phyloP scores from a whole-genome alignment of 2,797 vertebrate species.

The Bradypodion pumilum region DNA sequence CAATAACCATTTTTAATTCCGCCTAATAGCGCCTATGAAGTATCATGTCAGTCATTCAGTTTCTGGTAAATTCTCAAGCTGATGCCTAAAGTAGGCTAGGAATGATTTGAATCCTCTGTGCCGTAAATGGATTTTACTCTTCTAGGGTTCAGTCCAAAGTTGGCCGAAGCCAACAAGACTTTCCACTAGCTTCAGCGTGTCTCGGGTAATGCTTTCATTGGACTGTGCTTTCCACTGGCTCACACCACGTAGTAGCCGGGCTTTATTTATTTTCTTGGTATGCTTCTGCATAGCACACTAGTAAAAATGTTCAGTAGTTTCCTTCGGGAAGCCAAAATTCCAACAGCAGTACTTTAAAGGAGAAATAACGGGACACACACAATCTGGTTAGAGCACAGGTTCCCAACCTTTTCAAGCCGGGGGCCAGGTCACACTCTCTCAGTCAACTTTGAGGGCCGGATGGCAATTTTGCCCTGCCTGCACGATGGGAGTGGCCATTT shows the following conservation, averaged over 20 bases:
- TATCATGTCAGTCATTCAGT: not conserved
- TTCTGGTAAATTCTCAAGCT: not conserved
- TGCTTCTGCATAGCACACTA: slow-evolving; percentile 27
- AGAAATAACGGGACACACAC: slow-evolving; percentile 15
- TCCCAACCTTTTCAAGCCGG: too few relatives aligned
- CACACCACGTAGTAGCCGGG: not conserved
- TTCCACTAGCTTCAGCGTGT: slow-evolving; percentile 14
- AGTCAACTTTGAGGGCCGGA: too few relatives aligned
- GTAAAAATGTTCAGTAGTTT: slow-evolving; percentile 32
- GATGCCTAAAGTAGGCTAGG: slow-evolving; percentile 22
- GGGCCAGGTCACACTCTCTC: too few relatives aligned
- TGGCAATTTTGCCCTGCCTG: too few relatives aligned
- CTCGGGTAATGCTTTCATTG: rapidly evolving
- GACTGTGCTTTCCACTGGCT: not conserved
- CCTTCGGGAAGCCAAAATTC: slow-evolving; percentile 42
- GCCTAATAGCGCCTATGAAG: slow-evolving; percentile 12
- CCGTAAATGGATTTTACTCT: slow-evolving; percentile 45
- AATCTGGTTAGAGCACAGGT: too few relatives aligned
- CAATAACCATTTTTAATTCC: slow-evolving; percentile 15
- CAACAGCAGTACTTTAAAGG: slow-evolving; percentile 12
- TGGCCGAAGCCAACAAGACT: not conserved
- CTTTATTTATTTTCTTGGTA: not conserved
- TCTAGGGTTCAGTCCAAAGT: slow-evolving; percentile 35
- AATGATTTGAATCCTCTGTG: slow-evolving; percentile 36
- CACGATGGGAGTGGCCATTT: too few relatives aligned